Percentiles rank a stretch among this genome's conserved stretches.
Conservation (phyloP, 2,888 invertebrate species). For the Halocaridina rubra region DNA sequence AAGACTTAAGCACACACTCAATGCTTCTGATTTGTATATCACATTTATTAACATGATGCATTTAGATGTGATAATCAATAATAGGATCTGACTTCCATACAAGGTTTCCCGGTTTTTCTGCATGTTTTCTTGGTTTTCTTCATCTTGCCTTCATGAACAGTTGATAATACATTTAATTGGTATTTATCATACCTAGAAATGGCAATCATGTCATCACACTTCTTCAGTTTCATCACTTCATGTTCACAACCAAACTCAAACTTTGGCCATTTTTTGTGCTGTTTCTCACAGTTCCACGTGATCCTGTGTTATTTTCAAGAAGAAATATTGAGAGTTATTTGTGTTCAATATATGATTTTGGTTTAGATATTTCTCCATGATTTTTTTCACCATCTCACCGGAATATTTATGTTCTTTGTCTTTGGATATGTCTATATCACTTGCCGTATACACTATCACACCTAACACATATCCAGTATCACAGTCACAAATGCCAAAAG, state of each 20-base stretch:
- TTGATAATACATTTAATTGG: too few species aligned
- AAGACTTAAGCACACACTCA: not conserved
- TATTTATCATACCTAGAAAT: too few species aligned
- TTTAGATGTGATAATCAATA: not conserved
- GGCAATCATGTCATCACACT: too few species aligned
- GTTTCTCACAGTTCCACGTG: not conserved
- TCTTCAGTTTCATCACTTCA: too few species aligned
- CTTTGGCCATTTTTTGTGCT: not conserved
- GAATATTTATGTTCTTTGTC: too few species aligned
- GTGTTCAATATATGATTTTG: not conserved
- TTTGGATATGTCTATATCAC: not conserved
- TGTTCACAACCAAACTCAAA: not conserved
- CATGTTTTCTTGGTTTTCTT: too few species aligned
- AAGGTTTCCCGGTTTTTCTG: too few species aligned
- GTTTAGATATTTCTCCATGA: not conserved
- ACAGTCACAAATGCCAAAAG: not conserved
- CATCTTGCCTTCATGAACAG: too few species aligned
- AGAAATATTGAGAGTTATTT: not conserved
- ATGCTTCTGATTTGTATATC: not conserved
- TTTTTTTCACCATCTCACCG: too few species aligned
- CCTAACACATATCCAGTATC: not conserved
- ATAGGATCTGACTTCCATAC: too few species aligned
- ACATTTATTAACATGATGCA: not conserved
- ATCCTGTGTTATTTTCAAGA: not conserved
- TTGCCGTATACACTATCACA: not conserved